Evolutionary conservation across 2,888 invertebrate species (phyloP).

Genomic region (Coremacera marginata): DNA sequence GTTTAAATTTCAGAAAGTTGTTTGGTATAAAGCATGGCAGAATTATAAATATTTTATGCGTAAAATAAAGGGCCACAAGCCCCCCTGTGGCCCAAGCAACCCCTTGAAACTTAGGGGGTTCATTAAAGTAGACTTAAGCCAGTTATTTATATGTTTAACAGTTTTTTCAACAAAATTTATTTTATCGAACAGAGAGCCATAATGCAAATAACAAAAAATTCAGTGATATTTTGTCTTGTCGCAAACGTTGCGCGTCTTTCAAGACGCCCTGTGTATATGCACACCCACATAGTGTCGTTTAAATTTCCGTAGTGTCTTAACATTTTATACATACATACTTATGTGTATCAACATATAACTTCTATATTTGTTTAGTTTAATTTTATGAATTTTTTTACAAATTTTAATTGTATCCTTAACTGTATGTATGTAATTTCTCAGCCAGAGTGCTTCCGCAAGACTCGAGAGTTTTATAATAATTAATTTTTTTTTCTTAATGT

Average conservation of each 20-base stretch:
- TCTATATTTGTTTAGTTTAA: not conserved
- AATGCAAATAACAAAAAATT: not conserved
- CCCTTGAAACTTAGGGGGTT: too few species aligned
- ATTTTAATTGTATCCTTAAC: not conserved
- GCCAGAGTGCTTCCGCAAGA: slow-evolving; percentile 52
- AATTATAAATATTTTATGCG: too few species aligned
- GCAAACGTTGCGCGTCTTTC: not conserved
- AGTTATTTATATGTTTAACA: not conserved
- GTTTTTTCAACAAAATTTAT: not conserved
- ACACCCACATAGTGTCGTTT: slow-evolving; percentile 19
- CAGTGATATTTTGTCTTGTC: slow-evolving; percentile 13
- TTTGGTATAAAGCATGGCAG: too few species aligned
- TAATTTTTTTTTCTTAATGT: slow-evolving; percentile 32
- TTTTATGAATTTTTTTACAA: not conserved
- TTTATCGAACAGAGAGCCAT: not conserved
- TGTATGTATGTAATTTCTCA: slow-evolving; percentile 11
- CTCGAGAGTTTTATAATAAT: slow-evolving; percentile 47
- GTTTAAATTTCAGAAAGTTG: too few species aligned
- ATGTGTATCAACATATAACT: not conserved
- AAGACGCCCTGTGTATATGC: slow-evolving; percentile 11
- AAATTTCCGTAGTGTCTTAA: slow-evolving; percentile 18
- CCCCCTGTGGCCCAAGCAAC: too few species aligned
- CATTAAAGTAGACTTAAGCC: too few species aligned
- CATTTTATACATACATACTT: not conserved
- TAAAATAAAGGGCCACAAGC: too few species aligned